Conservation (phyloP, 2,888 invertebrate species). For the Onthophagus sagittarius region DNA sequence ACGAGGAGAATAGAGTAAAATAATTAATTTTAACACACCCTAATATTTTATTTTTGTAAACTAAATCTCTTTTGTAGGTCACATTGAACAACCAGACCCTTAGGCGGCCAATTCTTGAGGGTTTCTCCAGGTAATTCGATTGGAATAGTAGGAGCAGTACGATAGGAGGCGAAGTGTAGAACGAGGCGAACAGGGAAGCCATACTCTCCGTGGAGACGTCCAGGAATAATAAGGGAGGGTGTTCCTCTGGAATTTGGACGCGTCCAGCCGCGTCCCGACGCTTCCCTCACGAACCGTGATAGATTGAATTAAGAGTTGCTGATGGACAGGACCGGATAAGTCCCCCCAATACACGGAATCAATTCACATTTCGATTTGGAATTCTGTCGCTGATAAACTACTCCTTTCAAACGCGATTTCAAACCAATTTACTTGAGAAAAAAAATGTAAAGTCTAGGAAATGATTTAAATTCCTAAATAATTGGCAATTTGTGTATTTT, state of each 20-base stretch:
- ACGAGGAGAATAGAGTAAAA: too few species aligned
- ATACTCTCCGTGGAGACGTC: background rate
- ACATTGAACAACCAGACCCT: background rate
- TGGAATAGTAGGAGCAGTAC: background rate
- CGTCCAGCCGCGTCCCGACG: background rate
- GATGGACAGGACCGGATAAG: background rate
- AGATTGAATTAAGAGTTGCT: background rate
- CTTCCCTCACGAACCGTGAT: background rate
- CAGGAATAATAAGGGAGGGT: background rate
- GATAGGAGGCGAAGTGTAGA: background rate
- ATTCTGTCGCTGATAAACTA: background rate
- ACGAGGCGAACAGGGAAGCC: background rate
- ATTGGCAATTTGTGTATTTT: background rate
- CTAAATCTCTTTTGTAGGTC: background rate
- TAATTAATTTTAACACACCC: too few species aligned
- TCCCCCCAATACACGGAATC: background rate
- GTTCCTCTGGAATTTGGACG: background rate
- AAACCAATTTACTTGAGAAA: too few species aligned
- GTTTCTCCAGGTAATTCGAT: background rate
- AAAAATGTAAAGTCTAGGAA: background rate
- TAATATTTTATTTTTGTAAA: background rate
- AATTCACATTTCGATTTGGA: background rate
- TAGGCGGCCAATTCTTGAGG: background rate
- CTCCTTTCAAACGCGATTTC: background rate
- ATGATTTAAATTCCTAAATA: background rate